phyloP scores from a whole-genome alignment of 2,797 vertebrate species.

The Heterohyrax brucei region DNA sequence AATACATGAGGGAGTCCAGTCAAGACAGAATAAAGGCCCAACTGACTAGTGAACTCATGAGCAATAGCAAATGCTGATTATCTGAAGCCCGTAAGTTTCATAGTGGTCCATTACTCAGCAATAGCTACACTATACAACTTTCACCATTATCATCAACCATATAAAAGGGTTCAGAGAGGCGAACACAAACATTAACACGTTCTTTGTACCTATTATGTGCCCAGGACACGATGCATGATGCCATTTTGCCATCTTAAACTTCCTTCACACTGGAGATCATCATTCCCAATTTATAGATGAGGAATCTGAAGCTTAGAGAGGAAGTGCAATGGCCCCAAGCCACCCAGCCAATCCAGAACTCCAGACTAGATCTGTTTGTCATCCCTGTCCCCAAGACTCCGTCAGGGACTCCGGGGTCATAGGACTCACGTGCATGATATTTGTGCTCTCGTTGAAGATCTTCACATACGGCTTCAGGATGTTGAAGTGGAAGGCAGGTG shows the following conservation, averaged over 20 bases:
- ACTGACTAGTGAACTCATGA: neutral
- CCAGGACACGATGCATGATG: neutral
- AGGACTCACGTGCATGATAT: conserved; percentile 92
- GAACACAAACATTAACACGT: neutral
- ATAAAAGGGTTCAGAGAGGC: neutral
- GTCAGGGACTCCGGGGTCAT: conserved; percentile 64
- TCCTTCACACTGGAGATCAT: neutral
- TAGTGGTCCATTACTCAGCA: neutral
- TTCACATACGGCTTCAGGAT: conserved; percentile 93
- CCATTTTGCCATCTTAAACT: neutral
- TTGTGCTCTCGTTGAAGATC: conserved; percentile 92
- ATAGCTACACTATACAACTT: neutral
- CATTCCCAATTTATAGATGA: neutral
- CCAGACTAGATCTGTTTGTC: neutral
- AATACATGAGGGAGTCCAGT: neutral
- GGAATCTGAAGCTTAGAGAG: neutral
- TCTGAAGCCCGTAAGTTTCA: neutral
- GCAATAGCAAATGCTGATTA: neutral
- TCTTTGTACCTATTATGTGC: neutral
- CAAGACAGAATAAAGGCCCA: neutral
- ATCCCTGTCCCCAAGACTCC: neutral
- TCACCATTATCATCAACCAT: neutral
- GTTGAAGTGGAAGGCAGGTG: conserved; percentile 95
- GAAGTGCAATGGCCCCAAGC: neutral
- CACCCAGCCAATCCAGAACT: neutral